Percentiles rank a stretch among this genome's conserved stretches.
Conservation (phyloP, 1,140 invertebrate species). For the Brachionus angularis region DNA sequence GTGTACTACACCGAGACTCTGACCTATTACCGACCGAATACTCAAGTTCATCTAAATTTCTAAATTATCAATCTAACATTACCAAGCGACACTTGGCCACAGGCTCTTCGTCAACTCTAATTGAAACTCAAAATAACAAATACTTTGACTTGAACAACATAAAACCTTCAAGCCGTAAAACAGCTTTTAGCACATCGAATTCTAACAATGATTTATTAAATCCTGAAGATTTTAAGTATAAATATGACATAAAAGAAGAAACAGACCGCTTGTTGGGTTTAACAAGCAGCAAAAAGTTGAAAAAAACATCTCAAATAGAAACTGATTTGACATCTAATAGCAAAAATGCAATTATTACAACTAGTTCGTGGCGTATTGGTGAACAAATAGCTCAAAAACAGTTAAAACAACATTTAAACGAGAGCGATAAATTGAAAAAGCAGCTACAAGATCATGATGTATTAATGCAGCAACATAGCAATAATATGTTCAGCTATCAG, state of each 20-base stretch:
- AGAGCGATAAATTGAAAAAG: no score
- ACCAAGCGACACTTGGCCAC: slow-evolving; percentile 17
- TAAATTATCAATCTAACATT: not conserved
- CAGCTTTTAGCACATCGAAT: not conserved
- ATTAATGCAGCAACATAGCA: no score
- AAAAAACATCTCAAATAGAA: not conserved
- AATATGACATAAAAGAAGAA: slow-evolving; percentile 20
- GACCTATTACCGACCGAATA: not conserved
- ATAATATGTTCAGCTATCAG: no score
- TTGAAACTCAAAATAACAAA: not conserved
- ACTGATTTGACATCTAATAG: not conserved
- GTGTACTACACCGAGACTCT: not conserved
- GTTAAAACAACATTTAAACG: not conserved
- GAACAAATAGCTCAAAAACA: slow-evolving; percentile 39
- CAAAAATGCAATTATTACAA: slow-evolving; percentile 5
- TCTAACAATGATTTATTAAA: no score
- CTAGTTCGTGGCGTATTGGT: slow-evolving; percentile 34
- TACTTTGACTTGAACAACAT: not conserved
- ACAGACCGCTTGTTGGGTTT: not conserved
- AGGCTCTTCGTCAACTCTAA: slow-evolving; percentile 1
- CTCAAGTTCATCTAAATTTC: no score
- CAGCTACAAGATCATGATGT: no score
- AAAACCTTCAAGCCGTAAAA: slow-evolving; percentile 11
- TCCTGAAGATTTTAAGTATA: no score
- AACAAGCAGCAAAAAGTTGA: not conserved